phyloP scores from a whole-genome alignment of 2,797 vertebrate genomes.

The Phoxinus dragarum region DNA sequence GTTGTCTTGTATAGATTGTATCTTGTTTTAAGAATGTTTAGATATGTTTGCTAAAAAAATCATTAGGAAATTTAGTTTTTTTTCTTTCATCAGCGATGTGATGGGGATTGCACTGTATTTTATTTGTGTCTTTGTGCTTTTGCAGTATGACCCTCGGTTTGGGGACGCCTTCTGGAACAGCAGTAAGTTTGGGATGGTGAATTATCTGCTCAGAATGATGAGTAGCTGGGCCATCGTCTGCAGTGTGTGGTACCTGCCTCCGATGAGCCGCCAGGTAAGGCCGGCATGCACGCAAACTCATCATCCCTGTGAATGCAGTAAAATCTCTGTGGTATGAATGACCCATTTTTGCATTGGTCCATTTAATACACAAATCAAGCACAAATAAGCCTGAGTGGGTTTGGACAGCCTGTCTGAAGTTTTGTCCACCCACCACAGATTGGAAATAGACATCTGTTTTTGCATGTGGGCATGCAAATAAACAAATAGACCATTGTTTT shows the following conservation, averaged over 20 bases:
- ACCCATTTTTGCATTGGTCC: slow-evolving; percentile 46
- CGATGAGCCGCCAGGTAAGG: slow-evolving; percentile 84
- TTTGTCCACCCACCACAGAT: slow-evolving; percentile 25
- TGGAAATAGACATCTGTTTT: slow-evolving; percentile 46
- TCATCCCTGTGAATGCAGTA: not conserved
- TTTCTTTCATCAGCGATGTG: not conserved
- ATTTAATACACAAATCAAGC: slow-evolving; percentile 54
- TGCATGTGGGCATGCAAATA: slow-evolving; percentile 59
- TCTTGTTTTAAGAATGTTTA: not conserved
- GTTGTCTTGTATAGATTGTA: not conserved
- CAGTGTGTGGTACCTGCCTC: slow-evolving; percentile 90
- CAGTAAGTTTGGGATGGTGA: slow-evolving; percentile 90
- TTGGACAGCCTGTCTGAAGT: not conserved
- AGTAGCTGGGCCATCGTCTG: slow-evolving; percentile 91
- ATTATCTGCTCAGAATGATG: slow-evolving; percentile 89
- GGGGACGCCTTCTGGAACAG: slow-evolving; percentile 91
- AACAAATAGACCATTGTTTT: slow-evolving; percentile 40
- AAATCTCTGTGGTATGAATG: slow-evolving; percentile 40
- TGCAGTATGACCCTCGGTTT: slow-evolving; percentile 87
- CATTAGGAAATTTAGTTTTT: too few relatives aligned
- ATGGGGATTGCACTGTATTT: not conserved
- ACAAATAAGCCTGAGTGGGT: slow-evolving; percentile 31
- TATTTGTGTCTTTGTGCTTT: not conserved
- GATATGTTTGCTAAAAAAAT: not conserved
- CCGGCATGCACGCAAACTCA: not conserved